phyloP scores from a whole-genome alignment of 2,113 vertebrate species.

The Ranitomeya variabilis region DNA sequence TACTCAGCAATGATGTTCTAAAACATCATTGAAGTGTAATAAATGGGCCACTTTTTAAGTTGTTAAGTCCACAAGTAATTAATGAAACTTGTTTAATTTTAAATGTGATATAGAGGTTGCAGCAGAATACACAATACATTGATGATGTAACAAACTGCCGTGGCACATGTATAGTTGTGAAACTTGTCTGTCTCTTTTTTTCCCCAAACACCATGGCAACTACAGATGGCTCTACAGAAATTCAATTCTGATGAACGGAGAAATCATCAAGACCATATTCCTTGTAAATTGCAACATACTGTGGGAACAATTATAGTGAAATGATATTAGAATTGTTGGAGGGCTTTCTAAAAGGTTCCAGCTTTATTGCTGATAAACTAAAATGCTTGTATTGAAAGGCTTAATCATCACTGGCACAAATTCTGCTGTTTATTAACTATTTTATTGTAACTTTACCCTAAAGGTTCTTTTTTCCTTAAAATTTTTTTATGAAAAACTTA shows the following conservation, averaged over 20 bases:
- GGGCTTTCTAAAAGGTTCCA: constrained; percentile 10
- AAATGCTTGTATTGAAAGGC: constrained; percentile 34
- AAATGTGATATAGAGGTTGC: neutral
- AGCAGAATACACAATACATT: neutral
- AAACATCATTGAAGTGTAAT: too few species aligned
- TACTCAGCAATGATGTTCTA: too few species aligned
- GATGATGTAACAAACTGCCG: neutral
- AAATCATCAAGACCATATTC: constrained; percentile 31
- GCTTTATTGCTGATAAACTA: constrained; percentile 28
- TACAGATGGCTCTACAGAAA: constrained; percentile 3
- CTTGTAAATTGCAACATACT: constrained; percentile 33
- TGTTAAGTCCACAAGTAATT: neutral
- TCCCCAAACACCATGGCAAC: neutral
- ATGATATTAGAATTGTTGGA: constrained; percentile 35
- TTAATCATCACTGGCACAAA: constrained; percentile 38
- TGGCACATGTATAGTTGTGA: neutral
- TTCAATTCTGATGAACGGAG: neutral
- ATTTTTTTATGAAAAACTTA: neutral
- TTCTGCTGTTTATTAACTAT: neutral
- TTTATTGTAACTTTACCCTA: neutral
- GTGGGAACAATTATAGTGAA: constrained; percentile 34
- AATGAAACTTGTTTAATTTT: neutral
- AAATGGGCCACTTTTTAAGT: too few species aligned
- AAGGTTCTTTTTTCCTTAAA: too few species aligned
- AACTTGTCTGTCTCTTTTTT: neutral